phyloP scores from a whole-genome alignment of 2,113 vertebrate species.

The Nothobranchius furzeri region DNA sequence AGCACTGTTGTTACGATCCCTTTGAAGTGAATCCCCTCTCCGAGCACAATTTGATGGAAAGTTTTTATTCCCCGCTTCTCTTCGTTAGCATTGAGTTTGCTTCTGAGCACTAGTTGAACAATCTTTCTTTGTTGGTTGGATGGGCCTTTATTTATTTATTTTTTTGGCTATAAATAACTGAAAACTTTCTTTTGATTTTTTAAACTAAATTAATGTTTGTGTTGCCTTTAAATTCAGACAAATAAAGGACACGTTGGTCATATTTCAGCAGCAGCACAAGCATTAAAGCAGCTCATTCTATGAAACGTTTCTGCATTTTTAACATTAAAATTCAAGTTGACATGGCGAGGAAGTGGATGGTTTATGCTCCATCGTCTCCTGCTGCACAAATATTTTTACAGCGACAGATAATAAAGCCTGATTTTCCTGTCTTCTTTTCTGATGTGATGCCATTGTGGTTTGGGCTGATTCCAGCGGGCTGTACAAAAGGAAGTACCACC shows the following conservation, averaged over 20 bases:
- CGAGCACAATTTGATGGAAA: constrained; percentile 64
- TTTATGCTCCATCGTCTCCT: constrained; percentile 60
- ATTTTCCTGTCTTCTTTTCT: constrained; percentile 80
- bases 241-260: constrained; percentile 23
- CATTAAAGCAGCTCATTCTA: constrained; percentile 27
- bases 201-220: constrained; percentile 7
- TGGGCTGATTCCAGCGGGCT: constrained; percentile 89
- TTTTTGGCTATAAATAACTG: not conserved
- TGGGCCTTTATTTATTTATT: not conserved
- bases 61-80: constrained; percentile 50
- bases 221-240: constrained; percentile 10
- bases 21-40: constrained; percentile 73
- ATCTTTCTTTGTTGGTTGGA: constrained; percentile 13
- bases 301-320: constrained; percentile 34
- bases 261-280: constrained; percentile 16
- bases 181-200: constrained; percentile 3
- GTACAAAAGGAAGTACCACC: constrained; percentile 87
- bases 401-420: constrained; percentile 84
- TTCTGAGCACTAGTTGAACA: constrained; percentile 17
- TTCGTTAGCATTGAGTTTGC: constrained; percentile 50
- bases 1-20: constrained; percentile 65
- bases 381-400: constrained; percentile 77
- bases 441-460: constrained; percentile 91
- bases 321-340: constrained; percentile 68
- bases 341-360: constrained; percentile 62